These are phyloP conservation scores for Heliopora coerulea DNA, from an alignment of 92 coral and sea anemone genomes.

Conservation along the genomic window DNA sequence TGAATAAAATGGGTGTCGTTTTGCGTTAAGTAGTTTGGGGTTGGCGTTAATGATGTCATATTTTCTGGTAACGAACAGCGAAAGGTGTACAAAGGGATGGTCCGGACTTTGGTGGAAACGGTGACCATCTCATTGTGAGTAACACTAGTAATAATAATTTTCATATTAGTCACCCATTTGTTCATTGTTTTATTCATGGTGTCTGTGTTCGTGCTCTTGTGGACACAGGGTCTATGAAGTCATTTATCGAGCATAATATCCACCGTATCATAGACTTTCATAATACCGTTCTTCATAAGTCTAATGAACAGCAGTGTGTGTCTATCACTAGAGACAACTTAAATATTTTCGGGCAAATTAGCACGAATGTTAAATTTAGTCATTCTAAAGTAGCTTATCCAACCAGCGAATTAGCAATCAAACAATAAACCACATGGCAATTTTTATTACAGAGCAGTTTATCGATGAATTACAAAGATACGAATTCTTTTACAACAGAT, in stretches of 20 bases:
- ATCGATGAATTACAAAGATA: too few relatives aligned
- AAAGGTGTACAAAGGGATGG: too few relatives aligned
- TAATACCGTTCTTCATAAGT: neutral
- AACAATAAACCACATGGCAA: too few relatives aligned
- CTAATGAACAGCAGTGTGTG: conserved; percentile 2
- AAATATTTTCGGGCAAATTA: neutral
- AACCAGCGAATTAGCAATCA: conserved; percentile 8
- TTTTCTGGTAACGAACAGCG: too few relatives aligned
- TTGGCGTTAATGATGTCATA: too few relatives aligned
- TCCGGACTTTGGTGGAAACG: conserved; percentile 23
- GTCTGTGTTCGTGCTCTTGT: conserved; percentile 46
- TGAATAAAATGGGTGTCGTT: too few relatives aligned
- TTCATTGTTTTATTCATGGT: conserved; percentile 43
- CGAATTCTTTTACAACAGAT: too few relatives aligned
- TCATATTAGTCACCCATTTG: conserved; percentile 12
- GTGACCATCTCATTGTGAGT: conserved; percentile 30
- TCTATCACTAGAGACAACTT: conserved; percentile 15
- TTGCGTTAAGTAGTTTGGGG: too few relatives aligned
- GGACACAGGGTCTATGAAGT: conserved; percentile 57
- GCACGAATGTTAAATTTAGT: neutral
- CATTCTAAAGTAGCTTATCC: neutral
- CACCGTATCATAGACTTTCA: conserved; percentile 9
- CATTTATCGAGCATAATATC: conserved; percentile 15
- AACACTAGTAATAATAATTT: neutral
- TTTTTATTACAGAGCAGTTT: too few relatives aligned